phyloP scores from a whole-genome alignment of 1,140 invertebrate species.

The Trinorchestia longiramus region DNA sequence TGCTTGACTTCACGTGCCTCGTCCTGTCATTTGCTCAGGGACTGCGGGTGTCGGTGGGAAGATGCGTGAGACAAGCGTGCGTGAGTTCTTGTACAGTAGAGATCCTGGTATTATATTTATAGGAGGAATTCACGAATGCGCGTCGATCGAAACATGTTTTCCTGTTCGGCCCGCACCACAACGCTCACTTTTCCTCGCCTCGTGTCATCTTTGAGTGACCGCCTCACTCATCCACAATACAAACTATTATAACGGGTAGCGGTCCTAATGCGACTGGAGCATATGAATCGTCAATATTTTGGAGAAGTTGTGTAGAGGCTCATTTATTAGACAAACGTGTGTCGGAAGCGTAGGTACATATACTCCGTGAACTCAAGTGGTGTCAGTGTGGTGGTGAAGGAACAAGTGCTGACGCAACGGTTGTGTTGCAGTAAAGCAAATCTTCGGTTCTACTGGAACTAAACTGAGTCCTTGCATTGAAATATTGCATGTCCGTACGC shows the following conservation, averaged over 20 bases:
- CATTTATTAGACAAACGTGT: constrained; percentile 1
- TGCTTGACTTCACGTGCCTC: not conserved
- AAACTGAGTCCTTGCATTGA: not conserved
- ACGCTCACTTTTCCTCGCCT: not conserved
- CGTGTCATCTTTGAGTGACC: not conserved
- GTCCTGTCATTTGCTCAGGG: constrained; percentile 46
- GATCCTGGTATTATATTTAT: constrained; percentile 51
- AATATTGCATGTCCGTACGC: not conserved
- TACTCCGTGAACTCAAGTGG: not conserved
- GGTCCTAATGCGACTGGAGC: not conserved
- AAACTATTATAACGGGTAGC: constrained; percentile 11
- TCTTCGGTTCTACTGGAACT: not conserved
- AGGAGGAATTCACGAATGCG: constrained; percentile 7
- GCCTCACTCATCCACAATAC: not conserved
- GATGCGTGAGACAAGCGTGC: not conserved
- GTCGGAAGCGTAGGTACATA: not conserved
- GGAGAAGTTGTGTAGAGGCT: constrained; percentile 6
- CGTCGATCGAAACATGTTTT: constrained; percentile 3
- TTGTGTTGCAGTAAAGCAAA: not conserved
- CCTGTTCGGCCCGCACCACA: not conserved
- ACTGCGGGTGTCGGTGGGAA: constrained; percentile 3
- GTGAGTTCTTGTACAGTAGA: constrained; percentile 28
- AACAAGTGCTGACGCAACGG: not conserved
- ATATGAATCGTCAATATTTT: not conserved
- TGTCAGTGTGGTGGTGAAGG: not conserved